Conservation (phyloP, 2,113 vertebrate genomes). For the Hassar affinis region DNA sequence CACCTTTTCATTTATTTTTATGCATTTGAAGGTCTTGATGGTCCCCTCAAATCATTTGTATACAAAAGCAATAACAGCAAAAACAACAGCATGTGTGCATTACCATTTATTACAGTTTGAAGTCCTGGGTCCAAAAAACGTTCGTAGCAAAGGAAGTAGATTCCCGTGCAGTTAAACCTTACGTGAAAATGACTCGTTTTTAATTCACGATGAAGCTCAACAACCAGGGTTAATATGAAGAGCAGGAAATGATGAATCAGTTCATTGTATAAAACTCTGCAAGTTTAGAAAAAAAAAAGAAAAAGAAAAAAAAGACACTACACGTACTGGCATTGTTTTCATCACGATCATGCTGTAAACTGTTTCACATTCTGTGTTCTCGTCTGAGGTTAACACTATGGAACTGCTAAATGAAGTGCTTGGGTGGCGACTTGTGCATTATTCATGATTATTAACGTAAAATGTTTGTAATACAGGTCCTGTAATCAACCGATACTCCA, state of each 20-base stretch:
- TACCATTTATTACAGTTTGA: constrained; percentile 93
- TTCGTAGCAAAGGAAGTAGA: constrained; percentile 66
- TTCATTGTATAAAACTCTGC: constrained; percentile 53
- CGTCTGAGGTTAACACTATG: constrained; percentile 45
- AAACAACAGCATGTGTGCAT: constrained; percentile 74
- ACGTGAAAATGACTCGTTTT: constrained; percentile 47
- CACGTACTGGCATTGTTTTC: constrained; percentile 57
- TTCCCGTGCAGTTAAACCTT: constrained; percentile 70
- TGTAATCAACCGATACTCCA: constrained; percentile 52
- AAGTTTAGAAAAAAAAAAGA: constrained; percentile 39
- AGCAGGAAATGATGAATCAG: constrained; percentile 62
- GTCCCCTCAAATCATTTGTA: not conserved
- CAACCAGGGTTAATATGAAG: constrained; percentile 58
- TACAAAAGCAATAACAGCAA: constrained; percentile 38
- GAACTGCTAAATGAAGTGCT: constrained; percentile 53
- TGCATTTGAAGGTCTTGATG: not conserved
- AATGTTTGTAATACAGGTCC: constrained; percentile 47
- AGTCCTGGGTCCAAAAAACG: constrained; percentile 77
- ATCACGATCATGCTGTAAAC: constrained; percentile 65
- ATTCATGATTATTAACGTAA: constrained; percentile 59
- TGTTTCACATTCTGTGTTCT: constrained; percentile 56
- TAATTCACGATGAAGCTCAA: constrained; percentile 59
- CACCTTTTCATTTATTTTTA: not conserved
- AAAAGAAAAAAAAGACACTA: constrained; percentile 44
- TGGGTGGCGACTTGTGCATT: constrained; percentile 51